Conservation (phyloP, 2,797 vertebrate species). For the Knipowitschia caucasica region DNA sequence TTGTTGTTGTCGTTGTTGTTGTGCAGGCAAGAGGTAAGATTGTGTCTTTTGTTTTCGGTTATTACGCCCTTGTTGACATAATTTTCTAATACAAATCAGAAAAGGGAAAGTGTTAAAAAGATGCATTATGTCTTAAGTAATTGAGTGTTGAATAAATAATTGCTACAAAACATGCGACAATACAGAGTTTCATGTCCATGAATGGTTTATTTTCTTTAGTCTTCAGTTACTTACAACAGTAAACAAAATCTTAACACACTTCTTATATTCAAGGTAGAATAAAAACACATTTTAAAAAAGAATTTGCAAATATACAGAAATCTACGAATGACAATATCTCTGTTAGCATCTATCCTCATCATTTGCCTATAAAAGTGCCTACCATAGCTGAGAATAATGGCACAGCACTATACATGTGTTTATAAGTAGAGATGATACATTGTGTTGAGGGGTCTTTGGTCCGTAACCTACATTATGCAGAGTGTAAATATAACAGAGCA, state of each 20-base stretch:
- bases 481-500: not conserved
- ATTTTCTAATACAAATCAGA: not conserved
- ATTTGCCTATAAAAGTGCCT: not conserved
- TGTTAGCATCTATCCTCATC: not conserved
- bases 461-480: not conserved
- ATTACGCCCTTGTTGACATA: not conserved
- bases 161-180: not conserved
- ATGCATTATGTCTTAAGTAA: not conserved
- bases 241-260: slow-evolving; percentile 17
- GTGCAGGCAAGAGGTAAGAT: no score
- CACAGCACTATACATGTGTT: not conserved
- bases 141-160: not conserved
- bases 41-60: no score
- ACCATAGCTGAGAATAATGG: not conserved
- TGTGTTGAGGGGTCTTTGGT: slow-evolving; percentile 1
- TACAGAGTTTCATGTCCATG: slow-evolving; percentile 10
- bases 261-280: not conserved
- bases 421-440: not conserved
- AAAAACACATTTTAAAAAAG: not conserved
- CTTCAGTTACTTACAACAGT: slow-evolving; percentile 38
- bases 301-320: not conserved
- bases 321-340: not conserved
- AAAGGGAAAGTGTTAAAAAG: not conserved
- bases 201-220: slow-evolving; percentile 53
- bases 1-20: no score